Evolutionary conservation across 2,797 vertebrate species (phyloP), one percentile per base, ranked within the genome.

Genomic region (Acrocephalus scirpaceus): DNA sequence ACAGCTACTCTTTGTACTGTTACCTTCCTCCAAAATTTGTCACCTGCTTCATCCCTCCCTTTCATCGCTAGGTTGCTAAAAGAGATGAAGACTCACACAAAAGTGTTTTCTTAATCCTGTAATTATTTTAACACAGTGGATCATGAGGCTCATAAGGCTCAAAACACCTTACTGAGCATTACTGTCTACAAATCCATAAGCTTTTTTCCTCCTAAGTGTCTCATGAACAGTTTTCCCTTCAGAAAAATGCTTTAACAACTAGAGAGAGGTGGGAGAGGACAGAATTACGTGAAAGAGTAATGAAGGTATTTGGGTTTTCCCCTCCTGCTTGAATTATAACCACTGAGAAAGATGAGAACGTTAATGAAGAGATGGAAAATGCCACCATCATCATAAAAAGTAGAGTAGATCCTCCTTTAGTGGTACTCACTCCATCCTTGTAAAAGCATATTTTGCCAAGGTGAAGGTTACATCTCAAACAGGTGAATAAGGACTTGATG

Each of bases 221-320:
- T 64, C 51, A 40, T 11, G 30, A 82, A 34, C 19, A 61, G 20
- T 42, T 53, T 77, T 51, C 36, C 32, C 53, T 57, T 72, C 22
- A 76, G 72, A 87, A 85, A 90, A 80, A 62, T 32, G 9, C n/a
- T 58, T 80, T 34, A 86, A 45, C 77, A 76, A 25, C 48, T 73
- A 38, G 13, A 32, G 23, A 18, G 22, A 48, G 16, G 5, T 0
- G 0, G 4, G 2, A 3, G 10, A 26, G 3, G 5, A 13, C 2
- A 10, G 14, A 7, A 1, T 70, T 47, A 50, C 30, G 40, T 76
- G 27, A 38, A 84, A 74, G 70, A 74, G 8, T 40, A 71, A 74
- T 13, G 25, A 47, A 82, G 34, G 36, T 16, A 11, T 20, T n/a
- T 34, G 26, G 2, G 12, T 42, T 84, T 62, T 53, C 21, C 15